Conservation (phyloP, 2,113 vertebrate genomes). For the Pachypanchax playfairii region DNA sequence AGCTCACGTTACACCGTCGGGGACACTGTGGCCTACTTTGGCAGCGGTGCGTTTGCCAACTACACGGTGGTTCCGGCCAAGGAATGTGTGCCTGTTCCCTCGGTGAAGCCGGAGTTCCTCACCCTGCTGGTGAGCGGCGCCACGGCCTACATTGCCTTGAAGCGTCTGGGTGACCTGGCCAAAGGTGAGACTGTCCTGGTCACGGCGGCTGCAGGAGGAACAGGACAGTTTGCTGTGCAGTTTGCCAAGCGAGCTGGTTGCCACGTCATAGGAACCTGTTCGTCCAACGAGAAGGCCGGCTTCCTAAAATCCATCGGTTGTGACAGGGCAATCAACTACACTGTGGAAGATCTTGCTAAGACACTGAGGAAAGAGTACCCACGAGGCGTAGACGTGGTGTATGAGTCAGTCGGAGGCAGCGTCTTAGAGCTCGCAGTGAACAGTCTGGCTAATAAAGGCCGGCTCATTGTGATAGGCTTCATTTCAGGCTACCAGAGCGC, state of each 20-base stretch:
- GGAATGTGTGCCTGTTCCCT: conserved; percentile 79
- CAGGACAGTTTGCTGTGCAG: conserved; percentile 92
- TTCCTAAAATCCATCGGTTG: conserved; percentile 91
- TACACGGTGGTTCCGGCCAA: conserved; percentile 85
- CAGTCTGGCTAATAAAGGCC: conserved; percentile 83
- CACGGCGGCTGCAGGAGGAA: conserved; percentile 90
- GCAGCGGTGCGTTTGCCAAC: conserved; percentile 88
- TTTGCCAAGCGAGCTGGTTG: conserved; percentile 89
- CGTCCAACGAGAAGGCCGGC: conserved; percentile 85
- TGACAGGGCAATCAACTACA: conserved; percentile 88
- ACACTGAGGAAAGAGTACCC: conserved; percentile 86
- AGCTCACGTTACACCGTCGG: conserved; percentile 84
- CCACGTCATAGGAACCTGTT: conserved; percentile 92
- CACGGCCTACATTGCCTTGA: conserved; percentile 89
- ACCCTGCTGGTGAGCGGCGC: conserved; percentile 86
- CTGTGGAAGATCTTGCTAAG: conserved; percentile 77
- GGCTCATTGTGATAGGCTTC: conserved; percentile 90
- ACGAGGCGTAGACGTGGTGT: conserved; percentile 86
- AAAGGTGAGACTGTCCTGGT: conserved; percentile 88
- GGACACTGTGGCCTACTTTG: conserved; percentile 86
- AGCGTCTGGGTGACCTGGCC: conserved; percentile 84
- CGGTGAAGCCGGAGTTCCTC: conserved; percentile 84
- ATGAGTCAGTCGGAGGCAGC: conserved; percentile 90
- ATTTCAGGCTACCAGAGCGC: conserved; percentile 88
- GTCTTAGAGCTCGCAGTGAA: conserved; percentile 86